phyloP scores from a whole-genome alignment of 64 coral and sea anemone genomes.

The Dendronephthya gigantea region DNA sequence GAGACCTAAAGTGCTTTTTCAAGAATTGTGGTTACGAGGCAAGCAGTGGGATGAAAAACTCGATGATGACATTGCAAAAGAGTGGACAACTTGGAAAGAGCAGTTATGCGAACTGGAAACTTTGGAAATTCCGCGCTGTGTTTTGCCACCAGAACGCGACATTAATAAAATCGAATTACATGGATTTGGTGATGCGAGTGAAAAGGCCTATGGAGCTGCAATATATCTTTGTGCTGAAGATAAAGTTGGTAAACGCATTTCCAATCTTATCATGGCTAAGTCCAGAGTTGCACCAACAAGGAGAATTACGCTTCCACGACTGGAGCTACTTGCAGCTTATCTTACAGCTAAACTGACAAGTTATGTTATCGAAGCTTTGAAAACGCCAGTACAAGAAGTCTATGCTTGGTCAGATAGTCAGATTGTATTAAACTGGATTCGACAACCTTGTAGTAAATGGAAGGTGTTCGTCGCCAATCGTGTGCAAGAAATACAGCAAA shows the following conservation, averaged over 20 bases:
- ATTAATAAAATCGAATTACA: constrained; percentile 23
- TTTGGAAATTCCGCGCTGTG: constrained; percentile 41
- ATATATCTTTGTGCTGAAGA: constrained; percentile 32
- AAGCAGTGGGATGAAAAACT: constrained; percentile 36
- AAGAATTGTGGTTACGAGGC: constrained; percentile 37
- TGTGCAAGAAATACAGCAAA: constrained; percentile 42
- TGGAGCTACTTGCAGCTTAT: constrained; percentile 34
- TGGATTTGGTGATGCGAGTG: constrained; percentile 46
- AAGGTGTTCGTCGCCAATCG: constrained; percentile 47
- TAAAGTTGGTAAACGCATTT: constrained; percentile 20
- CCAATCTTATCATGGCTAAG: constrained; percentile 26
- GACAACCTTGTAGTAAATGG: constrained; percentile 14
- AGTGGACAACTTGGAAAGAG: constrained; percentile 36
- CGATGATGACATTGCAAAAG: constrained; percentile 33
- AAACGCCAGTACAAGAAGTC: too few species aligned
- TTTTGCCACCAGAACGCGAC: not conserved
- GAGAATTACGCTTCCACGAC: constrained; percentile 30
- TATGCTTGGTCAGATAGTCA: constrained; percentile 37
- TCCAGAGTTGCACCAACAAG: constrained; percentile 33
- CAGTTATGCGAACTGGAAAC: constrained; percentile 10
- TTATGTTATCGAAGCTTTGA: constrained; percentile 10
- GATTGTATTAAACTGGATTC: constrained; percentile 40
- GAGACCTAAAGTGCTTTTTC: constrained; percentile 36
- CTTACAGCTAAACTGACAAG: constrained; percentile 22
- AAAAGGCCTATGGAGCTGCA: constrained; percentile 37